Percentiles rank a stretch among this genome's conserved stretches.
These are phyloP conservation scores for Hirtodrosophila confusa DNA, from an alignment of 2,888 invertebrate genomes.

Conservation along the genomic window DNA sequence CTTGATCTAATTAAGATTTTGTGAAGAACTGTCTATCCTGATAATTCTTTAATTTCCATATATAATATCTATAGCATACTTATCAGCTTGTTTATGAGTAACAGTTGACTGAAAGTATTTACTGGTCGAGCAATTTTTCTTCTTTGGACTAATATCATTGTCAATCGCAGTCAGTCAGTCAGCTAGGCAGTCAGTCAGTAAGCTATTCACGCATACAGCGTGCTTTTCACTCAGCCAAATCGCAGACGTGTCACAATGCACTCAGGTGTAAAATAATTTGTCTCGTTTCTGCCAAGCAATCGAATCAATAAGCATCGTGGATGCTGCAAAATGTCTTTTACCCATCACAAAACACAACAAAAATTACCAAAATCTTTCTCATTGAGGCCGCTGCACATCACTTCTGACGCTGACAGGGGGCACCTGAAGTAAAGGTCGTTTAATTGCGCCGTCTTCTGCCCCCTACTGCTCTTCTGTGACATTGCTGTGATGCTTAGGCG, in stretches of 20 bases:
- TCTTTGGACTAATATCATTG: slow-evolving; percentile 10
- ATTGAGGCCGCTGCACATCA: slow-evolving; percentile 43
- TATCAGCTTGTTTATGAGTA: neutral
- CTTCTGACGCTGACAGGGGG: slow-evolving; percentile 30
- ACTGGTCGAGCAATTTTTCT: slow-evolving; percentile 2
- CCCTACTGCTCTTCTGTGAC: slow-evolving; percentile 5
- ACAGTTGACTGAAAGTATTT: slow-evolving; percentile 5
- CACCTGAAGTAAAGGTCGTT: slow-evolving; percentile 37
- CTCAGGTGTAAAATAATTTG: slow-evolving; percentile 73
- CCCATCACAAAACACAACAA: no score
- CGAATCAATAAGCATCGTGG: slow-evolving; percentile 52
- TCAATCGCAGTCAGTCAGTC: slow-evolving; percentile 47
- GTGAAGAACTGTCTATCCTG: no score
- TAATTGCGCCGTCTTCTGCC: slow-evolving; percentile 57
- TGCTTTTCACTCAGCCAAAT: slow-evolving; percentile 38
- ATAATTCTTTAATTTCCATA: no score
- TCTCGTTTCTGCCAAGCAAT: slow-evolving; percentile 64
- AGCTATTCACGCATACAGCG: slow-evolving; percentile 24
- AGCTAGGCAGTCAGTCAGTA: slow-evolving; percentile 19
- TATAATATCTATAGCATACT: neutral
- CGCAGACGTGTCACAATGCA: slow-evolving; percentile 69
- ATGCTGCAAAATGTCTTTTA: slow-evolving; percentile 46
- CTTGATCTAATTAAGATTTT: no score
- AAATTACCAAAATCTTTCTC: slow-evolving; percentile 20
- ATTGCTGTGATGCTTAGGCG: no score